These are phyloP conservation scores for Athalia rosae DNA, from an alignment of 2,888 invertebrate species.

Conservation along the genomic window DNA sequence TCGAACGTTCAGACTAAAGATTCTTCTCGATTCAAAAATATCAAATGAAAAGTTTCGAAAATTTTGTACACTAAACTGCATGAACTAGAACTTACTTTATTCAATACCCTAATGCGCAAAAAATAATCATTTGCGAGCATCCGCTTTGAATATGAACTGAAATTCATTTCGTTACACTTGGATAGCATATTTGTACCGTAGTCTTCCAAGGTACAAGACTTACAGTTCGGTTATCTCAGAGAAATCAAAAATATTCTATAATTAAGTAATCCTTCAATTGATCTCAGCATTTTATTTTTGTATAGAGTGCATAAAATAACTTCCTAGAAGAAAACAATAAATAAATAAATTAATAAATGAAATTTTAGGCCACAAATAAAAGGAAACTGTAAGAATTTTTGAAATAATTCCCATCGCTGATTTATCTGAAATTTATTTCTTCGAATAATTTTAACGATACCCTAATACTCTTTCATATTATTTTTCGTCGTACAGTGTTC, in stretches of 20 bases:
- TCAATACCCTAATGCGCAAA: conserved; percentile 2
- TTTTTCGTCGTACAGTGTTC: conserved; percentile 31
- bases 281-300: conserved; percentile 71
- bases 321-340: conserved; percentile 55
- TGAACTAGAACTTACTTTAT: conserved; percentile 22
- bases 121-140: conserved; percentile 26
- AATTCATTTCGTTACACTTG: conserved; percentile 12
- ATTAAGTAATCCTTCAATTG: conserved; percentile 64
- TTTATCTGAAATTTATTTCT: not conserved
- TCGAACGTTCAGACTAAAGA: too few species aligned
- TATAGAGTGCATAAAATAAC: conserved; percentile 50
- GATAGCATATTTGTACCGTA: conserved; percentile 33
- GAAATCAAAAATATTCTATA: conserved; percentile 43
- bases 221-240: conserved; percentile 8
- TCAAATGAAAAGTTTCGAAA: not conserved
- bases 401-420: conserved; percentile 65
- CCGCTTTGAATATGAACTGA: conserved; percentile 3
- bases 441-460: conserved; percentile 49
- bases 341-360: conserved; percentile 52
- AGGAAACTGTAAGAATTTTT: conserved; percentile 65
- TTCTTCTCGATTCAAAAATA: not conserved
- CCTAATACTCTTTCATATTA: conserved; percentile 48
- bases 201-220: conserved; percentile 23
- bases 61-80: not conserved
- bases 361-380: conserved; percentile 61